These are phyloP conservation scores for Otus sunia DNA, from an alignment of 2,113 vertebrate genomes.

Conservation along the genomic window DNA sequence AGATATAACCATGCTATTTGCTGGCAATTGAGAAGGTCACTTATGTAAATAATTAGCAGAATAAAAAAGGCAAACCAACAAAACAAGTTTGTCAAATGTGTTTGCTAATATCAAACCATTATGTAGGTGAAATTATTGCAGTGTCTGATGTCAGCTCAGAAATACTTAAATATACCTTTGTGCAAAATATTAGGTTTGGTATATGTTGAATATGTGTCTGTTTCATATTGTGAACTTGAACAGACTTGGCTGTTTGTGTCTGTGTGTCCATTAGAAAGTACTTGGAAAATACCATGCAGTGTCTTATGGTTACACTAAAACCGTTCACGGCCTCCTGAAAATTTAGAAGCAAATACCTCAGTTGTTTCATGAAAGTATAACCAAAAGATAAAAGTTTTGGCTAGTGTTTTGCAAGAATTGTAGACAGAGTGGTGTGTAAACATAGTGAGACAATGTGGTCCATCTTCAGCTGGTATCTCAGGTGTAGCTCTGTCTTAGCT, in stretches of 20 bases:
- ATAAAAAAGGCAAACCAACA: neutral
- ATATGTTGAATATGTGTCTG: fast-evolving
- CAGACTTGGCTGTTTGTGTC: neutral
- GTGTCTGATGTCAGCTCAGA: neutral
- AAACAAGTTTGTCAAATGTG: neutral
- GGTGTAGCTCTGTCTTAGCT: neutral
- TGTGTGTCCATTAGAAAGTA: neutral
- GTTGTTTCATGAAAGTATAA: neutral
- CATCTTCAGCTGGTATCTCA: neutral
- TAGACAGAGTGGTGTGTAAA: neutral
- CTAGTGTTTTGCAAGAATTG: neutral
- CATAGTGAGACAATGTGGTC: fast-evolving
- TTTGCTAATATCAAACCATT: neutral
- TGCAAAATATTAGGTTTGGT: neutral
- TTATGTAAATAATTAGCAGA: neutral
- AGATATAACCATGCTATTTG: neutral
- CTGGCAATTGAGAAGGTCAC: neutral
- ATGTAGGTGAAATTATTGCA: neutral
- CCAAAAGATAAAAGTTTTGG: neutral
- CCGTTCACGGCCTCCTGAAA: neutral
- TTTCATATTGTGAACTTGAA: neutral
- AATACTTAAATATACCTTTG: neutral
- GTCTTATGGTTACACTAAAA: neutral
- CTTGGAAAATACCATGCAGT: neutral
- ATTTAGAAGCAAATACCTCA: neutral